Conservation (phyloP, 2,888 invertebrate genomes). For the Ochlodes sylvanus region DNA sequence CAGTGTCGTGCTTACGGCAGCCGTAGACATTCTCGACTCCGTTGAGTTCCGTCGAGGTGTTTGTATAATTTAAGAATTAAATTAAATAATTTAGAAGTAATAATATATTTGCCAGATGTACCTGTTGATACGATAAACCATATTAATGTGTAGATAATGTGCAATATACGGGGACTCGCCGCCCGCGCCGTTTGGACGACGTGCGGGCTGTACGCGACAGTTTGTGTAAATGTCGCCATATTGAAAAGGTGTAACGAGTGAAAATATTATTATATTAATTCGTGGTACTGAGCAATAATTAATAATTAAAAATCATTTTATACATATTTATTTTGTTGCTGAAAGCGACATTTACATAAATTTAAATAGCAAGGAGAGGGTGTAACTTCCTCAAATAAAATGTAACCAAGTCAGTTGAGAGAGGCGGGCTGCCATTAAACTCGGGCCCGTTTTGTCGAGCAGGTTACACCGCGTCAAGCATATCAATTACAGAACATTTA, state of each 20-base stretch:
- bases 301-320: constrained; percentile 20
- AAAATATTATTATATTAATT: background rate
- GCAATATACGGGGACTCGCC: constrained; percentile 46
- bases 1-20: no score
- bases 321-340: constrained; percentile 24
- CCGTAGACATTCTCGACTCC: constrained; percentile 1
- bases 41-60: constrained; percentile 22
- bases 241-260: background rate
- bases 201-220: background rate
- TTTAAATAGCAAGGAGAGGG: constrained; percentile 10
- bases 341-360: constrained; percentile 26
- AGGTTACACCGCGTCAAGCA: constrained; percentile 65
- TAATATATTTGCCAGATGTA: constrained; percentile 54
- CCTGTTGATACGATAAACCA: constrained; percentile 52
- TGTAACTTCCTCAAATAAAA: constrained; percentile 29
- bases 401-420: background rate
- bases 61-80: constrained; percentile 32
- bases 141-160: constrained; percentile 47
- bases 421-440: background rate
- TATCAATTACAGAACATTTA: constrained; percentile 70
- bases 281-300: constrained; percentile 6
- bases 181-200: background rate
- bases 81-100: constrained; percentile 36
- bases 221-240: constrained; percentile 27
- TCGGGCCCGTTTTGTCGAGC: constrained; percentile 19